Conservation (phyloP, 2,888 invertebrate genomes). For the Rhyacophila evoluta region DNA sequence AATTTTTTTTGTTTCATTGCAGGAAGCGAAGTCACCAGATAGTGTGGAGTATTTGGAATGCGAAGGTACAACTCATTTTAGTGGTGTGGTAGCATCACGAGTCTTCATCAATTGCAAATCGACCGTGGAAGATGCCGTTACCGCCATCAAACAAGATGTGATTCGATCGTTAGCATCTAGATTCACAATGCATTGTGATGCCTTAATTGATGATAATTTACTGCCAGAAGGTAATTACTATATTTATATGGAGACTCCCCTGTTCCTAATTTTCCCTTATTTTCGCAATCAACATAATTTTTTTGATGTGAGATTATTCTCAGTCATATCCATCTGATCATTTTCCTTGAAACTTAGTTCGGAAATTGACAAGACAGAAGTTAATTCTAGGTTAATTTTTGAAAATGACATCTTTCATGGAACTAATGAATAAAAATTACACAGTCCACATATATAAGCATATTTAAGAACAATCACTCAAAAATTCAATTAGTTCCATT, state of each 20-base stretch:
- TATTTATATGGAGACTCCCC: background rate
- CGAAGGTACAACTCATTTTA: conserved; percentile 77
- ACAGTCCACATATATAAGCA: no score
- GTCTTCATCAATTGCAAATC: conserved; percentile 85
- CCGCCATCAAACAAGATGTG: conserved; percentile 85
- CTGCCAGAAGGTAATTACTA: conserved; percentile 73
- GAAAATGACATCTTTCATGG: no score
- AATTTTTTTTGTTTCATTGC: conserved; percentile 52
- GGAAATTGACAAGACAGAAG: no score
- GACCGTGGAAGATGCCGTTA: conserved; percentile 78
- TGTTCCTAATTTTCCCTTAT: no score
- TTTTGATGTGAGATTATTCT: no score
- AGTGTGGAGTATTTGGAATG: conserved; percentile 70
- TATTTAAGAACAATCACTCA: no score
- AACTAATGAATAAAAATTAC: no score
- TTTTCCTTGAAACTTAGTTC: no score
- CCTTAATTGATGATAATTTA: conserved; percentile 84
- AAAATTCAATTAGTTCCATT: no score
- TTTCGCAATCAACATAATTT: no score
- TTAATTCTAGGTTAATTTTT: no score
- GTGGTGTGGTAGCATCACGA: conserved; percentile 79
- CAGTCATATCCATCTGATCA: no score
- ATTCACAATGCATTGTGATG: conserved; percentile 93
- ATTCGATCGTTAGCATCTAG: conserved; percentile 86
- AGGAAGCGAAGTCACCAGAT: conserved; percentile 67